These are phyloP conservation scores for Drosophila planitibia DNA, from an alignment of 2,888 invertebrate genomes.

Conservation along the genomic window DNA sequence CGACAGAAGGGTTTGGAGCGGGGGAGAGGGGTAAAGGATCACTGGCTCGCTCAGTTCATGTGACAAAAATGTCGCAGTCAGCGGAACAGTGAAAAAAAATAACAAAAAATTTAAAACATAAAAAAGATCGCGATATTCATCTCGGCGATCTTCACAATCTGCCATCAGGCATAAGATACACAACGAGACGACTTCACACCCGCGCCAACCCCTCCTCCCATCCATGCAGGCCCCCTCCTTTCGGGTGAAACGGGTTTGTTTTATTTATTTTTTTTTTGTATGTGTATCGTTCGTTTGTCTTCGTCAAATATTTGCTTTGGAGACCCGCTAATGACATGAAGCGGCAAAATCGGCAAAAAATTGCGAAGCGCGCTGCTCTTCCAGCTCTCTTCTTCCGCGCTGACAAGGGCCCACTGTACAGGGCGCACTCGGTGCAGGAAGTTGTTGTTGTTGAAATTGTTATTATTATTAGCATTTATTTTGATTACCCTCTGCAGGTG, in stretches of 20 bases:
- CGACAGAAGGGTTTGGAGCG: slow-evolving; percentile 30
- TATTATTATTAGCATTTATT: slow-evolving; percentile 62
- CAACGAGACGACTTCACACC: slow-evolving; percentile 3
- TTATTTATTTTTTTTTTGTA: slow-evolving; percentile 10
- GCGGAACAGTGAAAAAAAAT: slow-evolving; percentile 49
- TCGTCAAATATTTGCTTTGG: slow-evolving; percentile 76
- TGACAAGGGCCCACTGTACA: slow-evolving; percentile 8
- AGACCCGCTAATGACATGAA: slow-evolving; percentile 75
- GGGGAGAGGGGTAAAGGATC: slow-evolving; percentile 6
- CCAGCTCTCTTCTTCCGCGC: neutral
- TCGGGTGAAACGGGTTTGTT: slow-evolving; percentile 60
- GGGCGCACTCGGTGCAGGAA: slow-evolving; percentile 45
- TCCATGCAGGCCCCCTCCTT: slow-evolving; percentile 3
- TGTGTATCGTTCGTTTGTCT: slow-evolving; percentile 61
- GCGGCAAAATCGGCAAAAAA: slow-evolving; percentile 40
- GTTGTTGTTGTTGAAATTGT: slow-evolving; percentile 54
- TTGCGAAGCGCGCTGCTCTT: slow-evolving; percentile 33
- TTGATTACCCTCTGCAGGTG: neutral
- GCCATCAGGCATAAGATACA: neutral
- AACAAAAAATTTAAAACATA: slow-evolving; percentile 3
- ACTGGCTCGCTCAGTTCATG: slow-evolving; percentile 61
- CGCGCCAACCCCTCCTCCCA: slow-evolving; percentile 6
- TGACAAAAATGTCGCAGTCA: slow-evolving; percentile 83
- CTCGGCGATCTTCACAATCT: slow-evolving; percentile 55
- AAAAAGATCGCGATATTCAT: slow-evolving; percentile 46